Evolutionary conservation across 2,797 vertebrate species (phyloP), one percentile per base, ranked within the genome.

Genomic region (Aeoliscus strigatus): DNA sequence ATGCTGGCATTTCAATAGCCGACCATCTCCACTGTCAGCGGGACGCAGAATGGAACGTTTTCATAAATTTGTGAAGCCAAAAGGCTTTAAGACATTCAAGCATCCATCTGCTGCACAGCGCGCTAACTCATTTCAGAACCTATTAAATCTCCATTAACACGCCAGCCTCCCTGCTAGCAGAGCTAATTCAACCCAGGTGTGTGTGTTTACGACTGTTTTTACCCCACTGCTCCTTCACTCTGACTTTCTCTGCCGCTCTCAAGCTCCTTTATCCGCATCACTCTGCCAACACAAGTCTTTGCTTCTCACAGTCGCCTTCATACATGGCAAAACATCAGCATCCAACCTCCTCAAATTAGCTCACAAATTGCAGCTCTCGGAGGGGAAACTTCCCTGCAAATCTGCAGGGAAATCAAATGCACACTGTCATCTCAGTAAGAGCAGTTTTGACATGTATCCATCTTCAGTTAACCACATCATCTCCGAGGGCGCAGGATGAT

Each of bases 101-200:
- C n/a, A n/a, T n/a, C n/a, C n/a, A n/a, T n/a, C n/a, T n/a, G n/a
- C n/a, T n/a, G n/a, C n/a, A n/a, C n/a, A n/a, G n/a, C 57, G 50
- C 28, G 30, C 73, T 71, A 47, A 79, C 51, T 83, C 54, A 70
- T 77, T 84, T 82, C 63, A 69, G 75, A 76, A 70, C 52, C 65
- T 66, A 80, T 86, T 83, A 83, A 82, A 78, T 75, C 75, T 65
- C 78, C 77, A 85, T 86, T 82, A 81, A 80, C 81, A 72, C 71
- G 38, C 48, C 66, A 64, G 60, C 73, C 77, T 75, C 77, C 81
- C 58, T 65, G 70, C 66, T 59, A 62, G 46, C 30, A 2, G 1
- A 40, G 51, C 56, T 85, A 80, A 83, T 82, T 51, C 33, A 47
- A 59, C 21, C 74, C 82, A 86, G 82, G 79, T 83, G 80, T 79